A percentile compares a stretch with the other conserved stretches of the same genome.
These are phyloP conservation scores for Neuroscelio doddi DNA, from an alignment of 2,888 invertebrate species.

Conservation along the genomic window DNA sequence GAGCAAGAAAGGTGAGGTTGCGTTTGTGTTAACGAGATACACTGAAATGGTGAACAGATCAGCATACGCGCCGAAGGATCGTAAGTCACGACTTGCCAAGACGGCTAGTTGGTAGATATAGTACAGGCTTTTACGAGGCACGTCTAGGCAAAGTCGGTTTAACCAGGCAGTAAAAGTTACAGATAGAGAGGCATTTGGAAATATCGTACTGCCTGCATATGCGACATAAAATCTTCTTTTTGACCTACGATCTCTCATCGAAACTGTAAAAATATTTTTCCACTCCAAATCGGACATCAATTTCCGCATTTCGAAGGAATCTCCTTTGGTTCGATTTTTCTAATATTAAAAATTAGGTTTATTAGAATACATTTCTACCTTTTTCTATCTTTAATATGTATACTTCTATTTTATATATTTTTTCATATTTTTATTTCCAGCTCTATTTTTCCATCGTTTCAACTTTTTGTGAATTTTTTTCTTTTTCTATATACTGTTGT, in stretches of 20 bases:
- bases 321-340: too few species aligned
- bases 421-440: too few species aligned
- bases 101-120: not conserved
- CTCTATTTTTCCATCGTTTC: too few species aligned
- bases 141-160: constrained; percentile 1
- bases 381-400: too few species aligned
- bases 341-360: too few species aligned
- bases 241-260: constrained; percentile 4
- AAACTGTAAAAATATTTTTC: not conserved
- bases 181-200: not conserved
- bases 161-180: constrained; percentile 5
- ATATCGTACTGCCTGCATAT: constrained; percentile 3
- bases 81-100: constrained; percentile 5
- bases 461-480: too few species aligned
- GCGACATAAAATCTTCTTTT: constrained; percentile 5
- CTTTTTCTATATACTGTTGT: too few species aligned
- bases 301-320: too few species aligned
- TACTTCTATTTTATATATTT: too few species aligned
- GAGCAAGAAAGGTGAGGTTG: not conserved
- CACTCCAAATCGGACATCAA: too few species aligned
- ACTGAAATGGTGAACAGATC: not conserved
- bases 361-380: too few species aligned
- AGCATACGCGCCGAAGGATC: not conserved
- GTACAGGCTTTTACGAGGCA: constrained; percentile 2
- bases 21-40: constrained; percentile 4